Conservation (phyloP, 2,113 vertebrate genomes). For the Apeltes quadracus region DNA sequence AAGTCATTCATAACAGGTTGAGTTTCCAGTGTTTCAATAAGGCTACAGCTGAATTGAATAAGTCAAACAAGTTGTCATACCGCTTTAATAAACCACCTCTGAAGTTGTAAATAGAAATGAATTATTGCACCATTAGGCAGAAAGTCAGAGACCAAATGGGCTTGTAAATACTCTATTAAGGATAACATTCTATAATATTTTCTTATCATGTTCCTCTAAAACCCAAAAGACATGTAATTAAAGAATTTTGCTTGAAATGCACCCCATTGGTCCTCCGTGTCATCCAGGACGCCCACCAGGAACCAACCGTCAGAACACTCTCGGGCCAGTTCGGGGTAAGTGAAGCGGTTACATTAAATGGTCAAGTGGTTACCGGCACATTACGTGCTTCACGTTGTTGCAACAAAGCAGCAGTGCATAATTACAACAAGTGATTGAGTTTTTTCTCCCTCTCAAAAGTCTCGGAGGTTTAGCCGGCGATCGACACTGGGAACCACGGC, state of each 20-base stretch:
- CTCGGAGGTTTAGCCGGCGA: slow-evolving; percentile 49
- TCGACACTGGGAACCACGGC: slow-evolving; percentile 47
- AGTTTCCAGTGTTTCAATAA: not conserved
- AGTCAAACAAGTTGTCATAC: not conserved
- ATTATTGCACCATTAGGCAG: not conserved
- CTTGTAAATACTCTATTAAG: not conserved
- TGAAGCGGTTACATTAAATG: slow-evolving; percentile 31
- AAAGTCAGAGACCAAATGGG: not conserved
- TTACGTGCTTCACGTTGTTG: slow-evolving; percentile 58
- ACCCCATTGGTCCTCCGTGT: slow-evolving; percentile 14
- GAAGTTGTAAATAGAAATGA: not conserved
- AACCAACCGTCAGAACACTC: slow-evolving; percentile 47
- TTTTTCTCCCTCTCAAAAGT: slow-evolving; percentile 40
- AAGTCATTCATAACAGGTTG: not conserved
- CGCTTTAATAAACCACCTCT: not conserved
- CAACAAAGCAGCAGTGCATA: slow-evolving; percentile 57
- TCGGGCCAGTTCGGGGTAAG: slow-evolving; percentile 41
- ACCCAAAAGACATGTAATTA: not conserved
- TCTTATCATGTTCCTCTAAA: not conserved
- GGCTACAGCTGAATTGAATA: not conserved
- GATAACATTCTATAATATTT: not conserved
- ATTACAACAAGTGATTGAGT: slow-evolving; percentile 70
- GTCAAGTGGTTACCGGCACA: slow-evolving; percentile 39
- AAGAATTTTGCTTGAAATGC: not conserved
- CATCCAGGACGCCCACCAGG: slow-evolving; percentile 1